Base-by-base conservation (phyloP, 2,797 vertebrate genomes). In the Liasis olivaceus region DNA sequence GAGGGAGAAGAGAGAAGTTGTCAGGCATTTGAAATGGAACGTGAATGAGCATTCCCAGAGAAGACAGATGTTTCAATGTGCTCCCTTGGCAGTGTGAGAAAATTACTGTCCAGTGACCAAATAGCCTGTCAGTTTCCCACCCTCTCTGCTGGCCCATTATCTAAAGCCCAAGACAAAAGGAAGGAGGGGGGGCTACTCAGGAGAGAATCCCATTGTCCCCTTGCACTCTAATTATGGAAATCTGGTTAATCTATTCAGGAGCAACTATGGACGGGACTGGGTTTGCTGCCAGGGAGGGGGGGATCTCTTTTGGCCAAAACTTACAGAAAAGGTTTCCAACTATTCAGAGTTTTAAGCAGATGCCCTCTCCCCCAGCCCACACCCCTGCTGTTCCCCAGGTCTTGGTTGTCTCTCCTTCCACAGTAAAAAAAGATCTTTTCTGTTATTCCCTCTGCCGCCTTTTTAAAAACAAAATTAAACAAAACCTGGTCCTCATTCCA, bases 171-270 rank as follows among this genome's bases (percentile, higher is more conserved):
- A 98, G 98, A 99, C 99, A 99, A 99, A 98, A 98, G 98, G 97
- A 96, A 96, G 98, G 26, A 95, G 96, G 95, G 96, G 89, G 95
- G 95, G 96, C 92, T 91, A 94, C 96, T 93, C 96, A 96, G 95
- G 92, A 96, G 97, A 98, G 98, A 98, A 99, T 99, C 98, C 98
- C 96, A 99, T 99, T 99, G 99, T 99, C 98, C 98, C 95, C 93
- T 92, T 95, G 95, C 97, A 98, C 98, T 98, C 98, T 98, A 99
- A 99, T 98, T 98, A 99, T 99, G 98, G 99, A 99, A 99, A 99
- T 99, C 99, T 98, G 98, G 99, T 99, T 99, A 99, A 99, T 99
- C 99, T 99, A 99, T 99, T 99, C 98, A 98, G 98, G 97, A 96
- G 98, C 97, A 96, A 97, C 97, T 95, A 97, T 97, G 96, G 97